Evolutionary conservation across 2,888 invertebrate genomes (phyloP), one percentile per base, ranked within the genome.

Genomic region (Rhabditoides inermis): DNA sequence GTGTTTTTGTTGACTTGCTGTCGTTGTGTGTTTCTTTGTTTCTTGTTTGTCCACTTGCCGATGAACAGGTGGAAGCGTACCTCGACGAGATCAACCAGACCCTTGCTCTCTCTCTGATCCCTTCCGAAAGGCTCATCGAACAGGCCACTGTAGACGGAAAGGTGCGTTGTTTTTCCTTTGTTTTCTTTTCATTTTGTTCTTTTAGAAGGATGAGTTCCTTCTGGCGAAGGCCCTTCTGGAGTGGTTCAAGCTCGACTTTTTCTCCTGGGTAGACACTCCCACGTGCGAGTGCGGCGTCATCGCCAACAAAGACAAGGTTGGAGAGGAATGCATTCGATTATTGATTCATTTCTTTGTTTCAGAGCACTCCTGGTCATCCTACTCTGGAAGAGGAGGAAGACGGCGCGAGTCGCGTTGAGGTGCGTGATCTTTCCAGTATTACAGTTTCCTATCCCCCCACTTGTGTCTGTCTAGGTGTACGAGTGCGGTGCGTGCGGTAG

Each of bases 191-290:
- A n/a, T n/a, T n/a, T 2, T 20, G 18, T 20, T 15, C 1, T 39
- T 39, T 39, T 18, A 39, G 40, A 52, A 60, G 5, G 56, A 53
- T 40, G 49, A 57, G 2, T 61, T 55, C 45, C 23, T 53, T 26
- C 44, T 69, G 18, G 65, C 59, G 7, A 54, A 63, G 35, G 50
- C 89, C 76, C 77, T 95, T 36, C 77, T 90, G 40, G 80, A 81
- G 37, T 98, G 98, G 95, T 98, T 92, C 78, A 94, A 94, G 77
- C 81, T 83, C 32, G 84, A 85, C 51, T 95, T 92, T 80, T 98
- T 98, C 77, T 79, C 81, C 44, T 98, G 95, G 98, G 84, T 91
- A 23, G 86, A 92, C 78, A 81, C 81, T 6, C 78, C 79, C 3
- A 65, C 79, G 0, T 95, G 95, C 76, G 79, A 82, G n/a, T n/a